These are phyloP conservation scores for Ispidina lecontei DNA, from an alignment of 2,797 vertebrate genomes.

Conservation along the genomic window DNA sequence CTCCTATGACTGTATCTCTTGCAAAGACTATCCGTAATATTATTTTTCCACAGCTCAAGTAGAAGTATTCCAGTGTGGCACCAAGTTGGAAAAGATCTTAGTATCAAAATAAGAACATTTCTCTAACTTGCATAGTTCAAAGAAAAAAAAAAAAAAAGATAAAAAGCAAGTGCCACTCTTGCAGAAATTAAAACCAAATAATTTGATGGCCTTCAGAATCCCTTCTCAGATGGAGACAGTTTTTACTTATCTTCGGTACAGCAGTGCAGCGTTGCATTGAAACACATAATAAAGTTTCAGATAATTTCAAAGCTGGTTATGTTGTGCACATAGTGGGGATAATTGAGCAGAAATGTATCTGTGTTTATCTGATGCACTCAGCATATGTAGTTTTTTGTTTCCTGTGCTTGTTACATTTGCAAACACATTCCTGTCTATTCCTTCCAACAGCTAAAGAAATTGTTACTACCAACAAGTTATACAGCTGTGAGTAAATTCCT, in stretches of 20 bases:
- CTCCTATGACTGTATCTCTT: not conserved
- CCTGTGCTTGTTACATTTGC: not conserved
- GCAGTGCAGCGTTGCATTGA: not conserved
- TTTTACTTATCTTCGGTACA: not conserved
- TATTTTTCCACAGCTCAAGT: not conserved
- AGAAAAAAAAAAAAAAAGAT: too few species aligned
- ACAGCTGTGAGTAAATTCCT: not conserved
- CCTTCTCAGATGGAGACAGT: not conserved
- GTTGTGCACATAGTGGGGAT: not conserved
- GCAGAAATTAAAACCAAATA: not conserved
- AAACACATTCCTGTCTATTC: not conserved
- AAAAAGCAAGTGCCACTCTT: not conserved
- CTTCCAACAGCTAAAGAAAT: not conserved
- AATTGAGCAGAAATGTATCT: not conserved
- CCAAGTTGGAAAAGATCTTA: not conserved
- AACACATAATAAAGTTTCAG: not conserved
- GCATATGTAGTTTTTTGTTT: not conserved
- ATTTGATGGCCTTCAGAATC: not conserved
- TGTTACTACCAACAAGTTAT: not conserved
- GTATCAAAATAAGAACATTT: not conserved
- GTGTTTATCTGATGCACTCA: not conserved
- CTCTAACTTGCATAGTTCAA: not conserved
- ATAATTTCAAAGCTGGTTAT: not conserved
- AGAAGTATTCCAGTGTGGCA: not conserved
- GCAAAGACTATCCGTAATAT: not conserved